Evolutionary conservation across 1,140 invertebrate species (phyloP), one percentile per base, ranked within the genome.

Genomic region (Hirudo medicinalis): DNA sequence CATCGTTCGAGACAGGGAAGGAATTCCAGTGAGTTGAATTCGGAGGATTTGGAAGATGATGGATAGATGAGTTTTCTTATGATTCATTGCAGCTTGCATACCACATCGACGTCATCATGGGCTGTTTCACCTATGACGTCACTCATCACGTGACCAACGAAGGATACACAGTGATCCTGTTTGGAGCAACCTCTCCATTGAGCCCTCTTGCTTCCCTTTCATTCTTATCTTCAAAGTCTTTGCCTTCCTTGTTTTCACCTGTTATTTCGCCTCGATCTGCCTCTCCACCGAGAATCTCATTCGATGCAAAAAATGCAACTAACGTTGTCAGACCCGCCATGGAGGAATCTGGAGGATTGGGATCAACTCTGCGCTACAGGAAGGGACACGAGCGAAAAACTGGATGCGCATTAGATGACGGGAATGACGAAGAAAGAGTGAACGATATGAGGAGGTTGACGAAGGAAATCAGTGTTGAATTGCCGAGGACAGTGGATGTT

Each of bases 401-500:
- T 20, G 29, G 17, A 63, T 25, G 6, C 29, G 29, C 1, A 1
- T 8, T 11, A 6, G 15, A 63, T 13, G 29, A 63, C 11, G 57
- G 19, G 11, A 22, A 22, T 1, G 15, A 63, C 2, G 22, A 63
- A 22, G 57, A 11, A 25, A 49, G 25, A 25, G 19, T 49, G 6
- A 19, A 25, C 27, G 53, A 54, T 54, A 11, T 53, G 29, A 54
- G n/a, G 53, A 36, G 69, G 19, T 53, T 70, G 53, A 70, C 69
- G 69, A 70, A 70, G 69, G 69, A 70, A 54, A 40, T 70, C 32
- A 36, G 69, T 22, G n/a, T 70, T 11, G 43, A 70, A 49, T 25
- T 70, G 13, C 69, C 69, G 19, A 25, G 13, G 36, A 25, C 36
- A 20, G 32, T 70, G 19, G 43, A 70, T 36, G 49, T 70, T 36